Evolutionary conservation across 2,888 invertebrate species (phyloP).

Genomic region (Heliothis peltigera): DNA sequence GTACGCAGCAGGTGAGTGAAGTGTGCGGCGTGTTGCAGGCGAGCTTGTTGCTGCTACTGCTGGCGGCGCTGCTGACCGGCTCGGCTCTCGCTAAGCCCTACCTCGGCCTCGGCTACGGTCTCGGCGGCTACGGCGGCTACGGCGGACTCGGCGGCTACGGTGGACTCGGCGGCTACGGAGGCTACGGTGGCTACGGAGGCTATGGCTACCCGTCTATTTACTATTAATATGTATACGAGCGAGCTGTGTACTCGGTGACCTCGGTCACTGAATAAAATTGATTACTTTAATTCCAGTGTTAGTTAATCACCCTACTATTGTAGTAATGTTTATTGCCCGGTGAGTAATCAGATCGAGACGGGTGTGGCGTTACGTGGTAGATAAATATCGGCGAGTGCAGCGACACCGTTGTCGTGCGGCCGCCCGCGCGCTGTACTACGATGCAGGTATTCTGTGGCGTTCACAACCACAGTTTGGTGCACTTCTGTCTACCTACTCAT

Average conservation of each 20-base stretch:
- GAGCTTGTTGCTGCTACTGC: not conserved
- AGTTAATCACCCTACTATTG: slow-evolving; percentile 2
- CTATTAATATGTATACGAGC: slow-evolving; percentile 14
- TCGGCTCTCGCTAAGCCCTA: slow-evolving; percentile 35
- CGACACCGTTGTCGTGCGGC: slow-evolving; percentile 6
- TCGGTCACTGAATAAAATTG: slow-evolving; percentile 14
- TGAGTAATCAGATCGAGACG: slow-evolving; percentile 48
- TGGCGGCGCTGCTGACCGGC: slow-evolving; percentile 13
- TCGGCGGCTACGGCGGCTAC: no score
- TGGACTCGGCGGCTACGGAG: no score
- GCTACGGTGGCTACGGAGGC: no score
- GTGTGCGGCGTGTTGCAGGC: slow-evolving; percentile 29
- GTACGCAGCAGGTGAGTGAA: no score
- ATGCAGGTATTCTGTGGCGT: not conserved
- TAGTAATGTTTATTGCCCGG: slow-evolving; percentile 6
- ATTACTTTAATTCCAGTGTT: slow-evolving; percentile 13
- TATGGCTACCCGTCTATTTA: slow-evolving; percentile 22
- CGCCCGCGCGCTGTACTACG: not conserved
- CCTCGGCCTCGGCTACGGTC: slow-evolving; percentile 16
- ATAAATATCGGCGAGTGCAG: slow-evolving; percentile 39
- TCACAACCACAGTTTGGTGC: not conserved
- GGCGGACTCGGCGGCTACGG: no score
- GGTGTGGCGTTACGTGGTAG: slow-evolving; percentile 14
- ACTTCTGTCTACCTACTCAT: no score
- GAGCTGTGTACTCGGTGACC: not conserved